Conservation (phyloP, 2,113 vertebrate genomes). For the Sinosuthora webbiana region DNA sequence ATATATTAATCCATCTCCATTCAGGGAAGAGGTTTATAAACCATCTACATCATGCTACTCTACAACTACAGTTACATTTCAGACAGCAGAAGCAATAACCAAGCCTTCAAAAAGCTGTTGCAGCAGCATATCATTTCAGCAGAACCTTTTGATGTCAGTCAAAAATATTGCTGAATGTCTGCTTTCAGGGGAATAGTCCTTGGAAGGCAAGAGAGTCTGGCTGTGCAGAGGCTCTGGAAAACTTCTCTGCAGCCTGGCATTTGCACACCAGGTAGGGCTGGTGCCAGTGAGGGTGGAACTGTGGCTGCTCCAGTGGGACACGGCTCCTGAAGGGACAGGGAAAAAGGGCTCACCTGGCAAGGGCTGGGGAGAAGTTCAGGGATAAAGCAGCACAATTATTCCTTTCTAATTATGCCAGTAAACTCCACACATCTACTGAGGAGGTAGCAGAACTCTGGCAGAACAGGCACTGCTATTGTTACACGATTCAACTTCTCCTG, state of each 20-base stretch:
- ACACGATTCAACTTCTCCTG: background rate
- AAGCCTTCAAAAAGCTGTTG: constrained; percentile 38
- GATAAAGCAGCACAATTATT: background rate
- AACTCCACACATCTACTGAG: background rate
- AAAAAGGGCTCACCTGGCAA: background rate
- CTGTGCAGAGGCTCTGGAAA: background rate
- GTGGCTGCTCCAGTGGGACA: background rate
- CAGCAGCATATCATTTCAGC: constrained; percentile 32
- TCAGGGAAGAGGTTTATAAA: background rate
- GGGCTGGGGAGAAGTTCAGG: background rate
- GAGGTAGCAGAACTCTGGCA: background rate
- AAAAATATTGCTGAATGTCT: constrained; percentile 3
- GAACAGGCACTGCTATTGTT: background rate
- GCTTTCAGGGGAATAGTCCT: background rate
- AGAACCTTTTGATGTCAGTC: constrained; percentile 23
- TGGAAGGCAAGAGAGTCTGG: background rate
- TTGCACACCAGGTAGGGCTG: background rate
- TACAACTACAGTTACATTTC: background rate
- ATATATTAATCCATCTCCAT: background rate
- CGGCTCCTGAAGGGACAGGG: accelerated
- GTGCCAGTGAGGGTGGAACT: background rate
- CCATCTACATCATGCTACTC: background rate
- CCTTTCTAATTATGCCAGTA: background rate
- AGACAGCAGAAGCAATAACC: constrained; percentile 40
- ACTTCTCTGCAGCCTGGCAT: background rate